phyloP scores from a whole-genome alignment of 2,888 invertebrate genomes.

The Nysson spinosus region DNA sequence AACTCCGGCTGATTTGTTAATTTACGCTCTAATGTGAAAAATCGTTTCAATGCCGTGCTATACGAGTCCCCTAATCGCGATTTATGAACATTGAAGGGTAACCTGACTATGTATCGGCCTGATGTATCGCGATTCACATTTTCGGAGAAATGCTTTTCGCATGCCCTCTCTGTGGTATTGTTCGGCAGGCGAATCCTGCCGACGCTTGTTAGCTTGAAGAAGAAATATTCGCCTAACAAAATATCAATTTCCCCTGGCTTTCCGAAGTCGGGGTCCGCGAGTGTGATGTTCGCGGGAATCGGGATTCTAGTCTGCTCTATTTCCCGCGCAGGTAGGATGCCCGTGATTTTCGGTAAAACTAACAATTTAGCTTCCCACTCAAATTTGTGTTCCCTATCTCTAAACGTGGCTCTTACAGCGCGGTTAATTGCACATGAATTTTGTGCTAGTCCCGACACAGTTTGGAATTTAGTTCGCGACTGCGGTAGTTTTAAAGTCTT shows the following conservation, averaged over 20 bases:
- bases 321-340: background rate
- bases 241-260: slow-evolving; percentile 6
- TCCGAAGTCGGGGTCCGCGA: slow-evolving; percentile 8
- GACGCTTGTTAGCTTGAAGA: background rate
- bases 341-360: slow-evolving; percentile 1
- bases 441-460: background rate
- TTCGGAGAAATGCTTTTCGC: no score
- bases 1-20: no score
- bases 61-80: no score
- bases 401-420: background rate
- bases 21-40: no score
- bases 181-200: background rate
- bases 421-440: background rate
- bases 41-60: no score
- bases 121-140: no score
- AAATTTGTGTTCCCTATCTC: background rate
- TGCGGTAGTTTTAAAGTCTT: background rate
- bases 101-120: no score
- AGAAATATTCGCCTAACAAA: background rate
- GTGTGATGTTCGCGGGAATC: background rate
- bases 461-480: background rate
- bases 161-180: background rate
- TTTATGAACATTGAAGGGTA: no score
- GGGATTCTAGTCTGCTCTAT: background rate
- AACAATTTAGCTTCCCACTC: background rate